Conservation (phyloP, 2,113 vertebrate genomes). For the Burhinus oedicnemus region DNA sequence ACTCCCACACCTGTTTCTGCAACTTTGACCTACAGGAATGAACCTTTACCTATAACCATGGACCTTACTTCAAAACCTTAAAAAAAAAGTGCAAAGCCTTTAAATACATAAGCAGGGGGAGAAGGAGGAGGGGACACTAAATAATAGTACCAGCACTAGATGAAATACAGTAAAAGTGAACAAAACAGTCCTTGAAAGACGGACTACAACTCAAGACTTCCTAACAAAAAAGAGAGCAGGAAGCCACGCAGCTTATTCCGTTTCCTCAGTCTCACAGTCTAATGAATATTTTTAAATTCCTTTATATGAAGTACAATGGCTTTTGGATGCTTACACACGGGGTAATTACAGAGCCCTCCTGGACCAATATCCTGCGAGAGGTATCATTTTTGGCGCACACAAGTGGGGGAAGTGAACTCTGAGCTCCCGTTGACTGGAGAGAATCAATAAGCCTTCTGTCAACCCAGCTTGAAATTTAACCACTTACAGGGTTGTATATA, state of each 20-base stretch:
- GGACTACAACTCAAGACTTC: neutral
- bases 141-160: neutral
- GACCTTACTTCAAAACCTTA: neutral
- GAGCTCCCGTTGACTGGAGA: neutral
- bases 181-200: neutral
- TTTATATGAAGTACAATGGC: neutral
- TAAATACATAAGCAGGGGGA: neutral
- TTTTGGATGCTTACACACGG: neutral
- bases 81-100: neutral
- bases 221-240: neutral
- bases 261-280: neutral
- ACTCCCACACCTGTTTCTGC: neutral
- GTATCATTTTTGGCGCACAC: neutral
- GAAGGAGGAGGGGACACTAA: accelerated
- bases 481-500: neutral
- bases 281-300: neutral
- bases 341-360: neutral
- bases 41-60: neutral
- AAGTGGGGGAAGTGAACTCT: neutral
- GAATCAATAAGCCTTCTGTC: neutral
- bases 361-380: neutral
- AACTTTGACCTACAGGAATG: neutral
- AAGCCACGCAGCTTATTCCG: neutral
- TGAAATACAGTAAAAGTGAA: neutral
- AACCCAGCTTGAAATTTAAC: neutral